Evolutionary conservation across 2,797 vertebrate genomes (phyloP).

Genomic region (Alauda arvensis): DNA sequence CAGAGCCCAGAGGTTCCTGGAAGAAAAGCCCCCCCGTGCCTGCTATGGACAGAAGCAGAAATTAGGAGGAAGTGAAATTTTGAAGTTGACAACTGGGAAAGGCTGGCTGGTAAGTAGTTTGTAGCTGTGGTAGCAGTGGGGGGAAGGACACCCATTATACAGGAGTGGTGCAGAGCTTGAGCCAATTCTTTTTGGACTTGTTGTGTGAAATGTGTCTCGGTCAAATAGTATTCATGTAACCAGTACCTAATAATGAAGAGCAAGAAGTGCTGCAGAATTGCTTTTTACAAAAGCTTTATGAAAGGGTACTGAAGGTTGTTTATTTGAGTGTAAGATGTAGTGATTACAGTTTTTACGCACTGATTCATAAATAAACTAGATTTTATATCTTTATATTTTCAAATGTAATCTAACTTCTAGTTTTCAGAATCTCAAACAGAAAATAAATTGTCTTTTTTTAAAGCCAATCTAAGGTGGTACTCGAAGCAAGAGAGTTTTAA

Average conservation of each 20-base stretch:
- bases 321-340: background rate
- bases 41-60: slow-evolving; percentile 78
- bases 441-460: background rate
- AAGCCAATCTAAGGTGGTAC: background rate
- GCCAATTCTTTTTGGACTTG: background rate
- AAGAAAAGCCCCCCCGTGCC: slow-evolving; percentile 74
- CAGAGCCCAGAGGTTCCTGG: slow-evolving; percentile 92
- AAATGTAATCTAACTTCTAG: background rate
- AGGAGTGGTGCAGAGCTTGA: accelerated
- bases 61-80: slow-evolving; percentile 81
- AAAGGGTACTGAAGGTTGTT: background rate
- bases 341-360: background rate
- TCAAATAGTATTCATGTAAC: background rate
- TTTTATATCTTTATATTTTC: background rate
- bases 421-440: background rate
- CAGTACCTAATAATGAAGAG: background rate
- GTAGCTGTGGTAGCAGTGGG: background rate
- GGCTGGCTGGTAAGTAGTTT: slow-evolving; percentile 90
- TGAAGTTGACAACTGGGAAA: slow-evolving; percentile 92
- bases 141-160: background rate
- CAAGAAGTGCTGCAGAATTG: background rate
- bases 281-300: background rate
- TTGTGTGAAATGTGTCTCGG: background rate
- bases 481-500: background rate
- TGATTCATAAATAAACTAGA: background rate